Evolutionary conservation across 2,797 vertebrate species (phyloP).

Genomic region (Takifugu ocellatus): DNA sequence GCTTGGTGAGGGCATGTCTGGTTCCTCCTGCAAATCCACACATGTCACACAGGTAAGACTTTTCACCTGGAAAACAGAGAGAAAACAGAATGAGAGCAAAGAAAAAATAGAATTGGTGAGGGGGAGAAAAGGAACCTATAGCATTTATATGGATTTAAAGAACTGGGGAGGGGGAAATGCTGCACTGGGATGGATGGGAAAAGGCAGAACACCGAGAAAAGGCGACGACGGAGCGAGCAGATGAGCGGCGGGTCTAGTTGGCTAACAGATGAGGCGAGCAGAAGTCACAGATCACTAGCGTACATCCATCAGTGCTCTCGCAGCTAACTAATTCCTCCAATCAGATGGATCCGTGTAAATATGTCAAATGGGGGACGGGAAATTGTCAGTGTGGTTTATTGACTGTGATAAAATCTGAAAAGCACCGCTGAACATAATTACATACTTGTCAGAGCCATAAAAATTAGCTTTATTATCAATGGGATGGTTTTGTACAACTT

Average conservation of each 20-base stretch:
- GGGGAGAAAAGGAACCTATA: too few species aligned
- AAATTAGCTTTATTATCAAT: conserved; percentile 99
- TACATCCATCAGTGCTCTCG: conserved; percentile 98
- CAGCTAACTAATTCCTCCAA: conserved; percentile 99
- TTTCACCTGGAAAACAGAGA: conserved; percentile 82
- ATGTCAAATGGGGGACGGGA: conserved; percentile 97
- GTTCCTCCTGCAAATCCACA: conserved; percentile 98
- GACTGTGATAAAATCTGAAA: conserved; percentile 99
- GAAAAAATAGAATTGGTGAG: background rate
- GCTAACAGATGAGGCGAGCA: conserved; percentile 72
- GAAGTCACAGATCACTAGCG: conserved; percentile 99
- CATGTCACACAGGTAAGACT: conserved; percentile 98
- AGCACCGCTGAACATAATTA: conserved; percentile 99
- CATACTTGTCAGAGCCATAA: conserved; percentile 99
- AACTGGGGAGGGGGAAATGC: conserved; percentile 16
- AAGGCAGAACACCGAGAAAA: conserved; percentile 37
- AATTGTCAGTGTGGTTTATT: conserved; percentile 99
- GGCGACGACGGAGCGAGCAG: conserved; percentile 55
- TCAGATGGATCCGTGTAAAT: conserved; percentile 99
- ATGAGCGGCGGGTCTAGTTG: conserved; percentile 64
- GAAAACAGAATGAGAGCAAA: background rate
- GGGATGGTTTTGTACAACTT: conserved; percentile 99
- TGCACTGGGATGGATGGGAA: conserved; percentile 52
- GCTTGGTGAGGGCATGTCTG: conserved; percentile 96
- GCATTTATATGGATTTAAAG: background rate